Evolutionary conservation across 2,888 invertebrate species (phyloP), one percentile per base, ranked within the genome.

Genomic region (Drosophila fungiperda): DNA sequence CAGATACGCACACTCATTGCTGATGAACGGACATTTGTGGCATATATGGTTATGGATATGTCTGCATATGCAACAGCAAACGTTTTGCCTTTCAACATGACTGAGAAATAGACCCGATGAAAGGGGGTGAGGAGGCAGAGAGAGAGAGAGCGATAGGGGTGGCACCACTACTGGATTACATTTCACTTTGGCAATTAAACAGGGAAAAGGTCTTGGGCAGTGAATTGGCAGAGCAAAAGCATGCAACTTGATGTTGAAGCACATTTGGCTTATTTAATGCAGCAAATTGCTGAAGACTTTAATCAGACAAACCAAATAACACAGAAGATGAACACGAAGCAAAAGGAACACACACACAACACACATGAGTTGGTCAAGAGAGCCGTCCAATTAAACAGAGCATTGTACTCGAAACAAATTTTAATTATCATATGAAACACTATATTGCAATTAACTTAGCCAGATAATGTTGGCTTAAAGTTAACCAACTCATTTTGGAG

Each of bases 111-210:
- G 35, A 53, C 48, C 33, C 55, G 26, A 33, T 17, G 12, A 26
- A 38, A 55, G 26, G n/a, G 17, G 17, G 11, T 9, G 49, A 6
- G 17, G 2, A 26, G 17, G 32, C 12, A 23, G 20, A 26, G 20
- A 29, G 42, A n/a, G 33, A 52, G 23, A 42, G 35, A 36, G 9
- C 40, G 32, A 38, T 29, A 32, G 9, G 40, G 32, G 33, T 35
- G 53, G 40, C 11, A 32, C 33, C 54, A 70, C 66, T 74, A 67
- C 62, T 78, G 81, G 72, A 78, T 80, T 80, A 80, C 81, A 80
- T 80, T 80, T 80, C 76, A 81, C 81, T 80, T 81, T 80, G 80
- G 78, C 80, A 80, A 80, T 80, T 81, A 81, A 80, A 78, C 76
- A 53, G 65, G 54, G 59, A 67, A 79, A 61, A 52, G 55, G 66